Base-by-base conservation (phyloP, 2,888 invertebrate species). In the Tetragnatha montana region DNA sequence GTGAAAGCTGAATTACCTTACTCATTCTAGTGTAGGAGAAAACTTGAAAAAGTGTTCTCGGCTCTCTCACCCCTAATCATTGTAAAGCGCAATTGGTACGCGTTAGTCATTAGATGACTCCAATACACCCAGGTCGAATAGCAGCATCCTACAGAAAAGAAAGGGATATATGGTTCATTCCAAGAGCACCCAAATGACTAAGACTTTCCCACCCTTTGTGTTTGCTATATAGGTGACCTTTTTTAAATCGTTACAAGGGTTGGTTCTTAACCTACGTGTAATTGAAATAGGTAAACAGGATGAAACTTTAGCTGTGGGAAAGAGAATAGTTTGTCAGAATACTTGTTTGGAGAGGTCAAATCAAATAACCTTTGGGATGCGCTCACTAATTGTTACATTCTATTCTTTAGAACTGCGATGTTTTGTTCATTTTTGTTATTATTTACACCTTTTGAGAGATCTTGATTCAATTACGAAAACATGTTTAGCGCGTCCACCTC, bases 211-310 rank as follows among this genome's bases (percentile, higher is more conserved):
- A 85, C 50, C 78, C 22, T 17, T 85, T 85, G 75, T 51, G 68
- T 85, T 35, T 75, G 35, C 35, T 84, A 85, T 85, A 79, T 85
- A 79, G 85, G 85, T 85, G 85, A 85, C 78, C 85, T 78, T 85
- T 78, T 85, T 85, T 35, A 78, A 85, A 85, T 78, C 60, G 74
- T 71, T 74, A 51, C 73, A 22, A 60, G 74, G 73, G 73, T 60
- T 81, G 19, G 81, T 22, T 50, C 50, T 71, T 71, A 82, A 74
- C 74, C 82, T 35, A 82, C 82, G 73, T 73, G 51, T 51, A 82
- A 74, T 74, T 60, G 50, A 74, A 60, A 74, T 74, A 73, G 22
- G 51, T 74, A 74, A 74, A 71, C 60, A 49, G 70, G 12, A 60
- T 60, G 60, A 78, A 76, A 19, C 17, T 21, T 78, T 78, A 60